Evolutionary conservation across 2,113 vertebrate species (phyloP).

Genomic region (Thamnaconus septentrionalis): DNA sequence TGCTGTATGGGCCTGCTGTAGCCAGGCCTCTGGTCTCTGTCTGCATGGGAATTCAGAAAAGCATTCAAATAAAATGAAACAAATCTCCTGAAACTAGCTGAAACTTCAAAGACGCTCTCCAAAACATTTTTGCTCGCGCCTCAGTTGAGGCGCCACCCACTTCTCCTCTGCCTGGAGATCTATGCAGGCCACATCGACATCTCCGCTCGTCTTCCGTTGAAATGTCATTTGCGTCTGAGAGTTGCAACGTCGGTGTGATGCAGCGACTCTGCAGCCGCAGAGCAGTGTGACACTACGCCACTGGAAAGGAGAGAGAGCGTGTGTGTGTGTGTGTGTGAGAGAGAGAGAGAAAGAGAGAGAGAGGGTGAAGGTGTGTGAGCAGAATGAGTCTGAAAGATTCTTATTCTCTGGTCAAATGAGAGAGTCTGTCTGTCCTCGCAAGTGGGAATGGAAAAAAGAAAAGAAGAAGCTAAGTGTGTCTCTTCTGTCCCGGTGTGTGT

Average conservation of each 20-base stretch:
- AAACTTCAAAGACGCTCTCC: too few relatives aligned
- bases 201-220: conserved; percentile 10
- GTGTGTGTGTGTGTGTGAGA: neutral
- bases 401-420: conserved; percentile 11
- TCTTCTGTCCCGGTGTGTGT: neutral
- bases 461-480: too few relatives aligned
- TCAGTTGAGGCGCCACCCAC: too few relatives aligned
- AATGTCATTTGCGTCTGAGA: neutral
- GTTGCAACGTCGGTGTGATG: conserved; percentile 25
- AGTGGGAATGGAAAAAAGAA: conserved; percentile 14
- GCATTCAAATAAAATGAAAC: too few relatives aligned
- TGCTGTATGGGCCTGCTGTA: too few relatives aligned
- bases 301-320: neutral
- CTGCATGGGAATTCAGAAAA: too few relatives aligned
- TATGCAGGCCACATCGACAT: conserved; percentile 19
- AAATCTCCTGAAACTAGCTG: too few relatives aligned
- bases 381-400: too few relatives aligned
- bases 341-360: too few relatives aligned
- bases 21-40: too few relatives aligned
- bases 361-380: neutral
- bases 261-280: conserved; percentile 35
- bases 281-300: conserved; percentile 26
- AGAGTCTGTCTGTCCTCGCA: conserved; percentile 20
- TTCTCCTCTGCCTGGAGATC: too few relatives aligned
- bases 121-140: too few relatives aligned